phyloP scores from a whole-genome alignment of 1,140 invertebrate species.

The Hylaeus anthracinus region DNA sequence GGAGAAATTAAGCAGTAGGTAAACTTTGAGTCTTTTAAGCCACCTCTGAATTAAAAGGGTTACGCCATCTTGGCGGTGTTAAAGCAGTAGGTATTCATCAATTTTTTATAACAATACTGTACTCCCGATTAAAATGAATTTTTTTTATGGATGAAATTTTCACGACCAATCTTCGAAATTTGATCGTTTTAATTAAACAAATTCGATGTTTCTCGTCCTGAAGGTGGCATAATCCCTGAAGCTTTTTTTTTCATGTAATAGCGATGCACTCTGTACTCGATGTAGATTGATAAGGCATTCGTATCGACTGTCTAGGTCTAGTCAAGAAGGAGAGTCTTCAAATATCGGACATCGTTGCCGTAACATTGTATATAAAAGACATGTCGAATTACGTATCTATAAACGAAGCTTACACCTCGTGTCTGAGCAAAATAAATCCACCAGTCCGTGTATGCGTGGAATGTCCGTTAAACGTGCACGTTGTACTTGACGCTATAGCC shows the following conservation, averaged over 20 bases:
- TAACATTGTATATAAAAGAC: slow-evolving; percentile 91
- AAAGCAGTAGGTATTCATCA: too few relatives aligned
- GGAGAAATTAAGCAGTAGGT: slow-evolving; percentile 90
- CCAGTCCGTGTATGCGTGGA: slow-evolving; percentile 94
- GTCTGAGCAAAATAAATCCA: slow-evolving; percentile 90
- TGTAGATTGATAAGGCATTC: background rate
- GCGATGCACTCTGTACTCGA: background rate
- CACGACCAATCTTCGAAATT: too few relatives aligned
- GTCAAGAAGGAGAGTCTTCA: slow-evolving; percentile 83
- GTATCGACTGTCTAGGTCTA: slow-evolving; percentile 77
- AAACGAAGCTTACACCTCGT: slow-evolving; percentile 89
- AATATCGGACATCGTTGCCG: slow-evolving; percentile 87
- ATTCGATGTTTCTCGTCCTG: too few relatives aligned
- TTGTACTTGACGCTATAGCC: slow-evolving; percentile 90
- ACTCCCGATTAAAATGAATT: too few relatives aligned
- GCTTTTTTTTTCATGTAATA: slow-evolving; percentile 2
- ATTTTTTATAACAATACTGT: too few relatives aligned
- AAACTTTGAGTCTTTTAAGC: slow-evolving; percentile 76
- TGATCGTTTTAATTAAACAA: too few relatives aligned
- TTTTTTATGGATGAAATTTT: too few relatives aligned
- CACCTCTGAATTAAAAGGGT: slow-evolving; percentile 22
- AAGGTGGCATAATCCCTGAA: too few relatives aligned
- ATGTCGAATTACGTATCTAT: slow-evolving; percentile 90
- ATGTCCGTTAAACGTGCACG: slow-evolving; percentile 87
- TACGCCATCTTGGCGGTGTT: too few relatives aligned